These are phyloP conservation scores for Eristalinus aeneus DNA, from an alignment of 2,888 invertebrate species.

Conservation along the genomic window DNA sequence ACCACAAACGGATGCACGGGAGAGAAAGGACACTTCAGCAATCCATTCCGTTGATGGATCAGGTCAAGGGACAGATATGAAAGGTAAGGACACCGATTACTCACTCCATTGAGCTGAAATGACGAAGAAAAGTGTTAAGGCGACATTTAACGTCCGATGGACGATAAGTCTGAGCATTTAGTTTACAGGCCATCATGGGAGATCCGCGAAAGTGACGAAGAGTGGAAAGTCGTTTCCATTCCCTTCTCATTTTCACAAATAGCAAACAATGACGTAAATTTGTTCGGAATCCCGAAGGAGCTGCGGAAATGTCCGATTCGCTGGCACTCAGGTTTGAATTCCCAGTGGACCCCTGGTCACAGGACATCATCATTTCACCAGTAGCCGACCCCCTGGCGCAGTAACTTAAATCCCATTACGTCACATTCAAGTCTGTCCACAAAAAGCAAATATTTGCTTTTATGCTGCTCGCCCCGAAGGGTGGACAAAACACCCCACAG, in stretches of 20 bases:
- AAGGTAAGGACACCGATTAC: background rate
- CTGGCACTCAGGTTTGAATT: background rate
- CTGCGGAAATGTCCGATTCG: background rate
- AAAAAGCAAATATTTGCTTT: constrained; percentile 1
- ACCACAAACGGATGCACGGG: background rate
- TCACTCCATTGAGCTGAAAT: background rate
- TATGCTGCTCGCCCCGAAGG: background rate
- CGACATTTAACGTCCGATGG: background rate
- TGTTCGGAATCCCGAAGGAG: background rate
- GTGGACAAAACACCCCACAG: background rate
- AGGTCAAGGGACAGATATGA: background rate
- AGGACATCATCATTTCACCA: background rate
- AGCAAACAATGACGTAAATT: background rate
- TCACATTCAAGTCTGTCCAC: background rate
- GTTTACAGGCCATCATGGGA: background rate
- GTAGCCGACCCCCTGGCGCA: background rate
- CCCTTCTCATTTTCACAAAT: background rate
- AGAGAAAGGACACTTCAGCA: background rate
- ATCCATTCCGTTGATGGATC: background rate
- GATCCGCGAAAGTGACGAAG: background rate
- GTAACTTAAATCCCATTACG: background rate
- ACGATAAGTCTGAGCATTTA: background rate
- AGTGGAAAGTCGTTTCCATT: background rate
- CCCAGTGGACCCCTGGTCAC: background rate
- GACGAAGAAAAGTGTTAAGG: background rate